A percentile compares a stretch with the other conserved stretches of the same genome.
Evolutionary conservation across 2,888 invertebrate genomes (phyloP).

Genomic region (Anaspis maculata): DNA sequence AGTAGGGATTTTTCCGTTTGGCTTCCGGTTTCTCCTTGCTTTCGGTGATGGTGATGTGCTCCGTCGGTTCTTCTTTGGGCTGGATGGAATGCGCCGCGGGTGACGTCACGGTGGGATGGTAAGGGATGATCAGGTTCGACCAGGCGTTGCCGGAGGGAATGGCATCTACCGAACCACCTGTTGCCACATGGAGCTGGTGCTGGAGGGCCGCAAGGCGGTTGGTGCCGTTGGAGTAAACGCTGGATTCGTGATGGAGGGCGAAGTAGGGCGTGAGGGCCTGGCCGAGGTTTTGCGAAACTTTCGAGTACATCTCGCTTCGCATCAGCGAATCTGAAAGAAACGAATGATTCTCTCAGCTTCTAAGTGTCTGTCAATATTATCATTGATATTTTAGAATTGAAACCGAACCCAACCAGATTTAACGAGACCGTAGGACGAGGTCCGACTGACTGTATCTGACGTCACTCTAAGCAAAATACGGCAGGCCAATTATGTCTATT

Average conservation of each 20-base stretch:
- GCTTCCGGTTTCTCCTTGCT: constrained; percentile 25
- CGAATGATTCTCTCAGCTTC: too few species aligned
- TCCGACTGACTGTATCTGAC: too few species aligned
- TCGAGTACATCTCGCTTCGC: constrained; percentile 31
- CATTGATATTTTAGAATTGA: too few species aligned
- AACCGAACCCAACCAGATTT: too few species aligned
- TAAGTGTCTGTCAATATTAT: too few species aligned
- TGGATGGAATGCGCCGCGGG: constrained; percentile 6
- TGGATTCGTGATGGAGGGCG: constrained; percentile 30
- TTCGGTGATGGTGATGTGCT: constrained; percentile 19
- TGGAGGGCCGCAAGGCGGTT: constrained; percentile 47
- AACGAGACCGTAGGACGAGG: too few species aligned
- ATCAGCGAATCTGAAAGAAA: constrained; percentile 29
- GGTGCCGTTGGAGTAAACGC: constrained; percentile 42
- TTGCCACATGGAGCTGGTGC: constrained; percentile 43
- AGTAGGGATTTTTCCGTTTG: constrained; percentile 74
- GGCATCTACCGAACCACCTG: constrained; percentile 30
- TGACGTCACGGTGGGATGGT: constrained; percentile 27
- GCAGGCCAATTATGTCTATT: too few species aligned
- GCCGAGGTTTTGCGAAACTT: constrained; percentile 23
- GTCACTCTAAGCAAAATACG: too few species aligned
- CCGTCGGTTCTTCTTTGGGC: constrained; percentile 17
- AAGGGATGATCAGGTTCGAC: constrained; percentile 53
- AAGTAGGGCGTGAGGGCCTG: constrained; percentile 27
- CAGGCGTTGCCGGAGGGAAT: constrained; percentile 40